Conservation (phyloP, 2,888 invertebrate genomes). For the Temnothorax rugatulus region DNA sequence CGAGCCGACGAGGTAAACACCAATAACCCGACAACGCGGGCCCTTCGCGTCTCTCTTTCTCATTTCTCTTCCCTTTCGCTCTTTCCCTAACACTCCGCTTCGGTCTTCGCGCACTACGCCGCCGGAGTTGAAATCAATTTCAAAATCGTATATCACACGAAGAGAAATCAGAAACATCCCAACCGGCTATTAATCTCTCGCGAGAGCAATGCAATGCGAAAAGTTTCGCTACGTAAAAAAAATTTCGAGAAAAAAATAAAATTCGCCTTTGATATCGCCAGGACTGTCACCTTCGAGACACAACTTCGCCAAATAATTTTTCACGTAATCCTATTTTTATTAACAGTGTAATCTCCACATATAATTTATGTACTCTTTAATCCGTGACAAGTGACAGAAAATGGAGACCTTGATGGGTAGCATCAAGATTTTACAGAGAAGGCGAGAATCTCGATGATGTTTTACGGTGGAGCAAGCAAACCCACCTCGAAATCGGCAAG, state of each 20-base stretch:
- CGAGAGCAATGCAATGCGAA: background rate
- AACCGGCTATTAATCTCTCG: constrained; percentile 51
- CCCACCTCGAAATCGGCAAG: constrained; percentile 43
- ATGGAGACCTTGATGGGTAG: too few relatives aligned
- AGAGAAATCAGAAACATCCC: constrained; percentile 52
- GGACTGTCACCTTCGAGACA: background rate
- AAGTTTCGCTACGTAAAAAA: constrained; percentile 5
- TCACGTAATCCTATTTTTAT: background rate
- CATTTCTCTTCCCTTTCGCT: background rate
- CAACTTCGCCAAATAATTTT: background rate
- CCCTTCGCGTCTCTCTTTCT: constrained; percentile 5
- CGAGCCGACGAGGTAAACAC: constrained; percentile 59
- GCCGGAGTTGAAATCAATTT: constrained; percentile 61
- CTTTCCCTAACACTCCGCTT: background rate
- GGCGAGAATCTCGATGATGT: constrained; percentile 19
- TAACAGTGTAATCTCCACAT: background rate
- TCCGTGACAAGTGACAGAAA: background rate
- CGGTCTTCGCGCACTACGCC: background rate
- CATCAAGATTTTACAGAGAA: background rate
- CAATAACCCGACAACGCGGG: constrained; percentile 42
- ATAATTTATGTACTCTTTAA: background rate
- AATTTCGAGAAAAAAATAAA: constrained; percentile 22
- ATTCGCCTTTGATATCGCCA: background rate
- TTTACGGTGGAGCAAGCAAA: constrained; percentile 31
- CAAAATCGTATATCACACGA: constrained; percentile 46